Evolutionary conservation across 2,797 vertebrate genomes (phyloP).

Genomic region (Ateles fusciceps): DNA sequence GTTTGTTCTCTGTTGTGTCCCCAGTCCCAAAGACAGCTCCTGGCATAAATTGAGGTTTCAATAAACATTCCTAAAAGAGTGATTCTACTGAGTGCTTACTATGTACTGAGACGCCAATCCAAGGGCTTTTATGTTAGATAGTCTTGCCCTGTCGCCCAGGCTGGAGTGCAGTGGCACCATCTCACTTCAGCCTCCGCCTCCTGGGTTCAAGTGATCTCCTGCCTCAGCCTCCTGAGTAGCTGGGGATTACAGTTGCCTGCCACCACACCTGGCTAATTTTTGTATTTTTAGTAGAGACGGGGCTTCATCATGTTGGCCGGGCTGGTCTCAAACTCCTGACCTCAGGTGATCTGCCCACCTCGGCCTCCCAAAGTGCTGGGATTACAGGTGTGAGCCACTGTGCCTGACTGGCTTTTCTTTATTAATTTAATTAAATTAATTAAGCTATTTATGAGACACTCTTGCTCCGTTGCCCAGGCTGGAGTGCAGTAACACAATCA

Average conservation of each 20-base stretch:
- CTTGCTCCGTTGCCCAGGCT: background rate
- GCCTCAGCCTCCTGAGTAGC: background rate
- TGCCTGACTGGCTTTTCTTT: background rate
- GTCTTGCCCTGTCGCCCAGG: background rate
- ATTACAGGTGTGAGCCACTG: background rate
- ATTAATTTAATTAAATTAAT: background rate
- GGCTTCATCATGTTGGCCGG: background rate
- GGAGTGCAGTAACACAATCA: background rate
- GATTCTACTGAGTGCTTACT: background rate
- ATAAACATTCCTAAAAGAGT: conserved; percentile 27
- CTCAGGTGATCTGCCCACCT: background rate
- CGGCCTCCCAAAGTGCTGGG: background rate
- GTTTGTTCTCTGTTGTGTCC: background rate
- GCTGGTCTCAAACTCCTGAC: background rate
- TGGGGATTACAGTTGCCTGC: background rate
- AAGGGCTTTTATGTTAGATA: background rate
- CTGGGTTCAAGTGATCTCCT: background rate
- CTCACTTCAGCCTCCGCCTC: background rate
- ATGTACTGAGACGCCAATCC: background rate
- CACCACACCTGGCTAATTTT: background rate
- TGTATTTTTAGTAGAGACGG: background rate
- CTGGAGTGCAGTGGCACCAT: background rate
- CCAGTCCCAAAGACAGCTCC: background rate
- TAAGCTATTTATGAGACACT: background rate
- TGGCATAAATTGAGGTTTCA: background rate